Conservation (phyloP, 1,140 invertebrate species). For the Drosophila albomicans region DNA sequence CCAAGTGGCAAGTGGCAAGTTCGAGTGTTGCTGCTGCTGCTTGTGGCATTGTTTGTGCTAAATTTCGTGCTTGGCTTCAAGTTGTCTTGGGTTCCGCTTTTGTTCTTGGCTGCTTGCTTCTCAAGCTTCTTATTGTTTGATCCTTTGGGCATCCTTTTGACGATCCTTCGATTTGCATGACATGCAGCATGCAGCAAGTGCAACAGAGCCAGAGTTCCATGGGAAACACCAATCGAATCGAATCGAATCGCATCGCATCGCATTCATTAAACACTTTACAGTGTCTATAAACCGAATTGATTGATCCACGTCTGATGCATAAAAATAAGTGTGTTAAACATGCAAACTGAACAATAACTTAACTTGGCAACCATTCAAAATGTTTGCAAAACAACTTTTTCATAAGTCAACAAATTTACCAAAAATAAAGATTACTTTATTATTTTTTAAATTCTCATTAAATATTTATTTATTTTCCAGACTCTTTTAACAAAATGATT, state of each 20-base stretch:
- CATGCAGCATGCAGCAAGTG: slow-evolving; percentile 48
- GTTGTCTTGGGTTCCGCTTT: slow-evolving; percentile 35
- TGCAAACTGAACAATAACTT: too few species aligned
- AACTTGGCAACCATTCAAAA: too few species aligned
- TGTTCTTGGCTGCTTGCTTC: slow-evolving; percentile 35
- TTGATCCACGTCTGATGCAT: neutral
- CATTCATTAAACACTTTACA: slow-evolving; percentile 19
- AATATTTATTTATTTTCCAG: too few species aligned
- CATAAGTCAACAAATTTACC: too few species aligned
- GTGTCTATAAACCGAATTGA: slow-evolving; percentile 8
- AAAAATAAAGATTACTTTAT: too few species aligned
- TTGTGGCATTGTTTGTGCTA: slow-evolving; percentile 49
- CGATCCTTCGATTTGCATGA: slow-evolving; percentile 68
- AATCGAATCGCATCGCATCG: neutral
- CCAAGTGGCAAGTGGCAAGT: slow-evolving; percentile 70
- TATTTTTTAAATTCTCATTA: too few species aligned
- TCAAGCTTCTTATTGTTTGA: slow-evolving; percentile 46
- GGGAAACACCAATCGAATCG: slow-evolving; percentile 22
- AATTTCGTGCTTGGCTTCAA: slow-evolving; percentile 23
- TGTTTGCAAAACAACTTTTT: too few species aligned
- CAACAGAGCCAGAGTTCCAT: slow-evolving; percentile 4
- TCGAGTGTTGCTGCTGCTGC: slow-evolving; percentile 64
- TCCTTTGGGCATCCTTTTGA: slow-evolving; percentile 59
- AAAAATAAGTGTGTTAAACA: neutral
- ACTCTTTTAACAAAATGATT: too few species aligned